Evolutionary conservation across 2,888 invertebrate species (phyloP).

Genomic region (Epirrhoe tristata): DNA sequence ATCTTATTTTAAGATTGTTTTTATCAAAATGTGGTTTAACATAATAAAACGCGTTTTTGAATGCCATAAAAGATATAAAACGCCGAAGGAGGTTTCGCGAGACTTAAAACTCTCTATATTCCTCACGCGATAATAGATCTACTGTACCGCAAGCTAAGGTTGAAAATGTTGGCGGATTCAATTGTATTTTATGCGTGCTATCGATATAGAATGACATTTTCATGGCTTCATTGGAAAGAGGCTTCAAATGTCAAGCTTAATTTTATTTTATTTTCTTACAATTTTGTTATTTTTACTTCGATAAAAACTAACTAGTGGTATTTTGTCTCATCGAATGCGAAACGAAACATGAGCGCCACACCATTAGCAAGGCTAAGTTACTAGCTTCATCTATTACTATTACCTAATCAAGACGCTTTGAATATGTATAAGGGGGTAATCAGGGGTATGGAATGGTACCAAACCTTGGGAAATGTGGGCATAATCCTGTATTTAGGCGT

Average conservation of each 20-base stretch:
- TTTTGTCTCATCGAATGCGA: neutral
- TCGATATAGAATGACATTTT: constrained; percentile 47
- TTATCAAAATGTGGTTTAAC: neutral
- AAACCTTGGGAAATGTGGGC: too few species aligned
- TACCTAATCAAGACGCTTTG: too few species aligned
- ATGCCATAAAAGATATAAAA: constrained; percentile 22
- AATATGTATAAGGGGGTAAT: too few species aligned
- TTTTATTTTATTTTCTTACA: neutral
- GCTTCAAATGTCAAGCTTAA: constrained; percentile 42
- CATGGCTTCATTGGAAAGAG: constrained; percentile 51
- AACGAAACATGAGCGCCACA: neutral
- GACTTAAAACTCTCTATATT: neutral
- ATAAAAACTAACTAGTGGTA: neutral
- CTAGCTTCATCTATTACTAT: too few species aligned
- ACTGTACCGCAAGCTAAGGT: neutral
- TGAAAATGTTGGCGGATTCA: constrained; percentile 22
- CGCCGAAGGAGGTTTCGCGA: constrained; percentile 29
- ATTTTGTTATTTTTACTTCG: constrained; percentile 6
- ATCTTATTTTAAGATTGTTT: neutral
- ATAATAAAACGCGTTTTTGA: constrained; percentile 2
- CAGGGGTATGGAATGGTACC: too few species aligned
- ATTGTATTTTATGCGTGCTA: constrained; percentile 33
- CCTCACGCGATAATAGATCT: neutral
- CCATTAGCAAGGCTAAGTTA: too few species aligned
- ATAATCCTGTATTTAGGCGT: too few species aligned